Evolutionary conservation across 2,113 vertebrate genomes (phyloP), one percentile per base, ranked within the genome.

Genomic region (Leptodactylus fuscus): DNA sequence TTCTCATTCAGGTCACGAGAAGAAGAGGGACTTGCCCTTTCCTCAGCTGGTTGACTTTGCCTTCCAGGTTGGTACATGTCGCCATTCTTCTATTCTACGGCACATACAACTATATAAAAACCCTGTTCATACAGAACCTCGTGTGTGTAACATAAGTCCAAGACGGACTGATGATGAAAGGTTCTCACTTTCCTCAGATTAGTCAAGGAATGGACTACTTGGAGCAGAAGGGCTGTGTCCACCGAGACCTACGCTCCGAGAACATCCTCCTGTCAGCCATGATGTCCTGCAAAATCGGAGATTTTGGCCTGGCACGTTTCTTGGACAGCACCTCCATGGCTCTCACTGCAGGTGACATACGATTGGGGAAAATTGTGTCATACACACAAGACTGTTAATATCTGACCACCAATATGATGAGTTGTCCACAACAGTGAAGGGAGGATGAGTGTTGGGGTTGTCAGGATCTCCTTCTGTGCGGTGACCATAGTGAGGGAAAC

Each of bases 191-290:
- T 65, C 69, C 16, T 73, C 74, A 91, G 91, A 88, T 92, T 51
- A 49, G 89, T 44, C 89, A 91, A 83, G 91, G 90, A 71, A 92
- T 92, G 91, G 34, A 27, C 16, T 92, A 90, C 76, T 86, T 90
- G 75, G 90, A 92, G 60, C 82, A 81, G 34, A 88, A 87, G 46
- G 51, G 78, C 48, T 90, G 89, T 44, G 87, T 92, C 69, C 91
- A 92, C 78, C 79, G 90, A 67, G 89, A 92, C 77, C 83, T 92
- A 48, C 87, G 90, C 51, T 87, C 89, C n/a, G 91, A 92, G 65
- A 92, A 92, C 67, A 88, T 92, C 75, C 69, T 92, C 5, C 88
- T 92, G 1, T 89, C 88, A 24, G 88, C 89, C 81, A 91, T 88
- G 87, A 34, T 88, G 71, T 88, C 74, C 49, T 92, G 90, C 84